phyloP scores from a whole-genome alignment of 2,113 vertebrate species.

The Cariama cristata region DNA sequence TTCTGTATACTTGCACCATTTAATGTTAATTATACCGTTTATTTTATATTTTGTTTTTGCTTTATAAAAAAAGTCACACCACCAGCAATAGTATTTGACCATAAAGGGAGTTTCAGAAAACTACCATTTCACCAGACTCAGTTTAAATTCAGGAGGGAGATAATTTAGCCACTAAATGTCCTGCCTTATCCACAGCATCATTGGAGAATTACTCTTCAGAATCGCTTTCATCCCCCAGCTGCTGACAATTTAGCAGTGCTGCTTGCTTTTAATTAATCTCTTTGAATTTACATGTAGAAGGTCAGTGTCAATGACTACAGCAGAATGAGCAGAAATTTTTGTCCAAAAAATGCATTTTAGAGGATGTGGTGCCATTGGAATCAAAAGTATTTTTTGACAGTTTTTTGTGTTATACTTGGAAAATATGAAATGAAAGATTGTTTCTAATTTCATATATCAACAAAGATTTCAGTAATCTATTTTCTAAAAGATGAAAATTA shows the following conservation, averaged over 20 bases:
- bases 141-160: constrained; percentile 45
- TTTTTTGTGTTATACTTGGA: background rate
- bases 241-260: constrained; percentile 49
- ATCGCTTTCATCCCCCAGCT: constrained; percentile 53
- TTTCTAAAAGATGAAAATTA: background rate
- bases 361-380: background rate
- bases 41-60: constrained; percentile 36
- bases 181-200: background rate
- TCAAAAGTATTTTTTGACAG: background rate
- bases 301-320: background rate
- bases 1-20: constrained; percentile 17
- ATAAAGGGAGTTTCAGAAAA: constrained; percentile 12
- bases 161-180: constrained; percentile 51
- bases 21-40: constrained; percentile 23
- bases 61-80: background rate
- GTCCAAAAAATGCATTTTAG: background rate
- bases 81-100: background rate
- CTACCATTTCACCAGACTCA: background rate
- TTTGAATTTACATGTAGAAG: constrained; percentile 51
- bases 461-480: background rate
- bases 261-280: constrained; percentile 49
- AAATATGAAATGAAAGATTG: background rate
- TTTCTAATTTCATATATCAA: background rate
- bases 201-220: constrained; percentile 24
- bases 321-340: background rate